phyloP scores from a whole-genome alignment of 2,797 vertebrate species.

The Danio tinwini region DNA sequence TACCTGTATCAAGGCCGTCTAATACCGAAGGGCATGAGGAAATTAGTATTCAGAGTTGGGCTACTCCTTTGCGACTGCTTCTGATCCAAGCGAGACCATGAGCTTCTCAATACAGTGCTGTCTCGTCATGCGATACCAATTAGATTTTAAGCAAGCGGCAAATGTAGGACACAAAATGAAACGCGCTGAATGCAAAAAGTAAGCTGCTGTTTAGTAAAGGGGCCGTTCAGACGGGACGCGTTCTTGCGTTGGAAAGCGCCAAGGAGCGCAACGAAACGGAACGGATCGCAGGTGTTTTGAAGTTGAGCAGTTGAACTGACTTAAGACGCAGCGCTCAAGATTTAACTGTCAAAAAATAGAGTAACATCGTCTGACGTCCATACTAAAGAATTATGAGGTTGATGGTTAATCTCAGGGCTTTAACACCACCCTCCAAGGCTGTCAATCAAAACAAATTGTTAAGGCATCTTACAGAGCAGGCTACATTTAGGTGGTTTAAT shows the following conservation, averaged over 20 bases:
- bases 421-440: neutral
- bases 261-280: neutral
- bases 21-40: slow-evolving; percentile 30
- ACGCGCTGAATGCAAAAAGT: neutral
- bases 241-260: neutral
- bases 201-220: neutral
- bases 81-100: slow-evolving; percentile 11
- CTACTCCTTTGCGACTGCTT: slow-evolving; percentile 49
- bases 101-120: slow-evolving; percentile 22
- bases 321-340: neutral
- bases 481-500: neutral
- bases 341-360: neutral
- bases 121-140: slow-evolving; percentile 15
- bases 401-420: neutral
- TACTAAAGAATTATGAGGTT: neutral
- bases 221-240: neutral
- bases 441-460: neutral
- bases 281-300: neutral
- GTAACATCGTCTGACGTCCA: neutral
- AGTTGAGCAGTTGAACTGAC: neutral
- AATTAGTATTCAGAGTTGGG: slow-evolving; percentile 61
- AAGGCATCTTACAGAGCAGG: neutral
- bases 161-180: slow-evolving; percentile 21
- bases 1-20: slow-evolving; percentile 29
- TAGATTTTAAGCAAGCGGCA: neutral